phyloP scores from a whole-genome alignment of 2,797 vertebrate genomes.

The Prunella strophiata region DNA sequence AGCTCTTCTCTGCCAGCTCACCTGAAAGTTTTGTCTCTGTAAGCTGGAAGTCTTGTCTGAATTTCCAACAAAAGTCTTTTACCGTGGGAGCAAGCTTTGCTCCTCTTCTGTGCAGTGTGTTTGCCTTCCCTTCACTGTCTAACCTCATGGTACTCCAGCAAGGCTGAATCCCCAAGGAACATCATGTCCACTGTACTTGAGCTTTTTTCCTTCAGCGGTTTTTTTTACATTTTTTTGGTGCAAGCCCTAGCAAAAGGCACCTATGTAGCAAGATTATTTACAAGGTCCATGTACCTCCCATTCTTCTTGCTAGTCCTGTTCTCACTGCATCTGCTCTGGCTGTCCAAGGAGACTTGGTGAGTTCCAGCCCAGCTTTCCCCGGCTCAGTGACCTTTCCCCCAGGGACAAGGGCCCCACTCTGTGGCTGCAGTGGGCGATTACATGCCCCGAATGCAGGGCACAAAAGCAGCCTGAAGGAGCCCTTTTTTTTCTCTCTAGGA shows the following conservation, averaged over 20 bases:
- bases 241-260: neutral
- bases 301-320: neutral
- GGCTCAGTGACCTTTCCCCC: neutral
- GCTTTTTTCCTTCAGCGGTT: neutral
- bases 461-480: neutral
- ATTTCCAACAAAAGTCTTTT: neutral
- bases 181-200: neutral
- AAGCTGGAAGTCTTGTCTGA: neutral
- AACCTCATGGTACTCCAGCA: neutral
- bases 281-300: neutral
- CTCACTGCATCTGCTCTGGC: rapidly evolving
- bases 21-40: neutral
- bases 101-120: neutral
- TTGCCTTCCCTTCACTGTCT: neutral
- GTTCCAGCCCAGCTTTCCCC: neutral
- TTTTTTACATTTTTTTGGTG: neutral
- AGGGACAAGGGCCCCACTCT: neutral
- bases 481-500: neutral
- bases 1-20: neutral
- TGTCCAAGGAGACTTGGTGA: neutral
- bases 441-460: neutral
- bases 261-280: neutral
- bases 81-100: neutral
- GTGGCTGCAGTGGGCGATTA: neutral
- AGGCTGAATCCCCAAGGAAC: neutral